Evolutionary conservation across 2,113 vertebrate species (phyloP).

Genomic region (Cynoglossus semilaevis): DNA sequence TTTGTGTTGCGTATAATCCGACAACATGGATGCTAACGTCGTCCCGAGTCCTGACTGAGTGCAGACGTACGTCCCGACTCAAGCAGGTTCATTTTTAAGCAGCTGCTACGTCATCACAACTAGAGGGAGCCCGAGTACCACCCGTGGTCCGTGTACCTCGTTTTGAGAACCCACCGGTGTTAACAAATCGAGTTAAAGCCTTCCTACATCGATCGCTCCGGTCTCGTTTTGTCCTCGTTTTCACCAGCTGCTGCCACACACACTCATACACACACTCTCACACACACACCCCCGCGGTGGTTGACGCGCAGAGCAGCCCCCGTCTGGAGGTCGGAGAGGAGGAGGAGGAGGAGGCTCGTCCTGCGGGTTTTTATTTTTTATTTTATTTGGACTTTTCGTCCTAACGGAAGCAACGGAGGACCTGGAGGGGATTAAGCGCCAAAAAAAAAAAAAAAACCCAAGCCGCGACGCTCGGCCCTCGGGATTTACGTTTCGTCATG

Average conservation of each 20-base stretch:
- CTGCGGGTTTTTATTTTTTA: slow-evolving; percentile 64
- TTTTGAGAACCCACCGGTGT: slow-evolving; percentile 34
- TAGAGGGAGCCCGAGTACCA: background rate
- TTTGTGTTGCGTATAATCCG: too few relatives aligned
- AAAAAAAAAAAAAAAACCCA: too few relatives aligned
- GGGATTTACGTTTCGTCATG: slow-evolving; percentile 63
- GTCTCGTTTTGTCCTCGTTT: slow-evolving; percentile 72
- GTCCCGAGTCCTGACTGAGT: too few relatives aligned
- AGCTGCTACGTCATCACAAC: too few relatives aligned
- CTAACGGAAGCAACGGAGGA: slow-evolving; percentile 52
- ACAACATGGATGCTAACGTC: too few relatives aligned
- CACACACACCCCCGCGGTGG: slow-evolving; percentile 37
- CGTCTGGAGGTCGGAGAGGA: slow-evolving; percentile 73
- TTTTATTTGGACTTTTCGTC: slow-evolving; percentile 65
- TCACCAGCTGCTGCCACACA: slow-evolving; percentile 68
- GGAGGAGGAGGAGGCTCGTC: slow-evolving; percentile 55
- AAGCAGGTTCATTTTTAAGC: too few relatives aligned
- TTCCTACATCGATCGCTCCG: slow-evolving; percentile 78
- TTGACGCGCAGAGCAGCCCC: slow-evolving; percentile 63
- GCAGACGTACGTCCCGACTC: too few relatives aligned
- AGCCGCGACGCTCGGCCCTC: slow-evolving; percentile 3
- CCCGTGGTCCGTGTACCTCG: too few relatives aligned
- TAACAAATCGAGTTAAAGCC: slow-evolving; percentile 69
- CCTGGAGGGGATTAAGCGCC: slow-evolving; percentile 67
- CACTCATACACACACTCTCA: slow-evolving; percentile 37